phyloP scores from a whole-genome alignment of 2,113 vertebrate genomes.

The Orcinus orca region DNA sequence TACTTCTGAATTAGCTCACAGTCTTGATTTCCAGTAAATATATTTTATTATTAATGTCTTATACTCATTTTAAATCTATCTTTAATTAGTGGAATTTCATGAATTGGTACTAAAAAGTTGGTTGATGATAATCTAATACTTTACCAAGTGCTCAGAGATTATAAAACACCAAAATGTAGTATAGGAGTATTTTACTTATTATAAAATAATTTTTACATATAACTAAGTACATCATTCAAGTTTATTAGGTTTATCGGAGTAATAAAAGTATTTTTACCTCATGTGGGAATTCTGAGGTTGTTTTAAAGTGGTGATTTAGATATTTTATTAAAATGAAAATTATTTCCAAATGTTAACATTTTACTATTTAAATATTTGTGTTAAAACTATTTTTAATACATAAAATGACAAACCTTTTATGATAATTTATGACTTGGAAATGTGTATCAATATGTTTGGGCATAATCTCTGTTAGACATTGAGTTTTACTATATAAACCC shows the following conservation, averaged over 20 bases:
- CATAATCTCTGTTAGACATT: not conserved
- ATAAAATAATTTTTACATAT: slow-evolving; percentile 20
- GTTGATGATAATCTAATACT: slow-evolving; percentile 23
- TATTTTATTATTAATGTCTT: not conserved
- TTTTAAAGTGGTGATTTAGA: slow-evolving; percentile 32
- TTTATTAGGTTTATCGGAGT: slow-evolving; percentile 5
- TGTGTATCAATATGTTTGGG: not conserved
- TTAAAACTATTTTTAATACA: not conserved
- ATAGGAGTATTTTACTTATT: slow-evolving; percentile 19
- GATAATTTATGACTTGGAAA: not conserved
- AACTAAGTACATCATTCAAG: not conserved
- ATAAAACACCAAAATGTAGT: slow-evolving; percentile 26
- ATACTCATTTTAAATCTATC: not conserved
- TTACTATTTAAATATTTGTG: not conserved
- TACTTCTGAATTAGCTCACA: slow-evolving; percentile 40
- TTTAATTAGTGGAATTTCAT: not conserved
- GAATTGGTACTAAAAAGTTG: slow-evolving; percentile 27
- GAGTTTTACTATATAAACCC: not conserved
- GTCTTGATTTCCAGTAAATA: slow-evolving; percentile 39
- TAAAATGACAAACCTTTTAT: not conserved
- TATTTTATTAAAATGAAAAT: slow-evolving; percentile 56
- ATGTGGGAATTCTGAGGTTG: not conserved
- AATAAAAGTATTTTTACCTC: slow-evolving; percentile 24
- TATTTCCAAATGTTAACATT: slow-evolving; percentile 23
- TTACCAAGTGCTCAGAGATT: slow-evolving; percentile 16